Base-by-base conservation (phyloP, 2,113 vertebrate genomes). In the Tinamus guttatus region DNA sequence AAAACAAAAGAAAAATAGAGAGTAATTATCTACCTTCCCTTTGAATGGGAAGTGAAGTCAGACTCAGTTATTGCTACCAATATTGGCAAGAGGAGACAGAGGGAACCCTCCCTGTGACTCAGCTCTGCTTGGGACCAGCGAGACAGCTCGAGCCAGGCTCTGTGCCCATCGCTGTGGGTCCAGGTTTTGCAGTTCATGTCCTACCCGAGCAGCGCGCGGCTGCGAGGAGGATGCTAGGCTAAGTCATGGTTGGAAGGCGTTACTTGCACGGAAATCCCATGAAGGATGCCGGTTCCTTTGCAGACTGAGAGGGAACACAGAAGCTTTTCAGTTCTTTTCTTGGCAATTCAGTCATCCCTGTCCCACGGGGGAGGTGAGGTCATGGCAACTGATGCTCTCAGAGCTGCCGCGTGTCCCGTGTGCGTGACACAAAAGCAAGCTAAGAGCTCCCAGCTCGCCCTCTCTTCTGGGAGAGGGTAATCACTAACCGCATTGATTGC, bases 241-340 rank as follows among this genome's bases (percentile, higher is more conserved):
- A 13, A 10, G 65, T 1, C 0, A 40, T 0, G n/a, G 54, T 4
- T 74, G 80, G 76, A 91, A 86, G 91, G 52, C 65, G 49, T 41
- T 0, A 0, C 15, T 89, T 25, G 25, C 75, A 81, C 9, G 7
- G 80, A 96, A 92, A 96, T 76, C 90, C 83, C 93, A 82, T 21
- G 34, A 47, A 88, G 10, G 51, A 14, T 3, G 1, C 63, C 4
- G 3, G 10, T 43, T 93, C 69, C 93, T 19, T 32, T 28, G 10
- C 9, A 9, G 78, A 81, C 81, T 84, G 88, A 32, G 90, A 86
- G 64, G 21, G 70, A 96, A 96, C 92, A 96, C 88, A 93, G 80
- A 25, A 79, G 94, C 89, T 92, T 94, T 96, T 97, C 95, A 96
- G 90, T 32, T 85, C 93, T 74, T 70, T 96, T 95, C 95, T 89